Conservation (phyloP, 2,113 vertebrate genomes). For the Epinephelus fuscoguttatus region DNA sequence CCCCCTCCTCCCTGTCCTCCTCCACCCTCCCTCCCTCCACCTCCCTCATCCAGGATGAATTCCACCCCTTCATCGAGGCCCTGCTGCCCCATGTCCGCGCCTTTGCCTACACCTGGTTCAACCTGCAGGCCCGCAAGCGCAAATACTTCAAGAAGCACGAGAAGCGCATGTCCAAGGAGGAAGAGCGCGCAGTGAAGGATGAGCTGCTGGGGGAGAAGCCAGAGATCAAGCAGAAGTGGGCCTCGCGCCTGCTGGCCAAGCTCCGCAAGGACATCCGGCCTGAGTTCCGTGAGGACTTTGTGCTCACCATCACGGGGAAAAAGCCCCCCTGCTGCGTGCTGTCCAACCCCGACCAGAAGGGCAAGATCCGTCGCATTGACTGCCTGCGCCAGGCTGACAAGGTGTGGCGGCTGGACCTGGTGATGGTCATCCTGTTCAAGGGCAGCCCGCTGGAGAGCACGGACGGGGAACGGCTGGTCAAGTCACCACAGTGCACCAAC, state of each 20-base stretch:
- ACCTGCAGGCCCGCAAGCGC: constrained; percentile 98
- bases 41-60: constrained; percentile 92
- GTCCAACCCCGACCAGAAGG: constrained; percentile 99
- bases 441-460: constrained; percentile 99
- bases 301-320: constrained; percentile 96
- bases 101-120: constrained; percentile 98
- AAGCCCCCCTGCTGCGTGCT: constrained; percentile 97
- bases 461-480: constrained; percentile 96
- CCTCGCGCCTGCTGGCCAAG: constrained; percentile 97
- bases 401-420: constrained; percentile 99
- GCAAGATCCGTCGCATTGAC: constrained; percentile 98
- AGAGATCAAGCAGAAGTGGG: constrained; percentile 99
- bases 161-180: constrained; percentile 98
- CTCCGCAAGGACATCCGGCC: constrained; percentile 99
- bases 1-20: constrained; percentile 74
- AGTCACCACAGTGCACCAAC: constrained; percentile 98
- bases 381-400: constrained; percentile 98
- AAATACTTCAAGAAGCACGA: constrained; percentile 99
- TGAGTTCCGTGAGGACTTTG: constrained; percentile 98
- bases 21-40: constrained; percentile 64
- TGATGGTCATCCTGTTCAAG: constrained; percentile 99
- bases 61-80: constrained; percentile 98
- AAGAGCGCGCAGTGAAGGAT: constrained; percentile 97
- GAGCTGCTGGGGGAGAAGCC: constrained; percentile 96
- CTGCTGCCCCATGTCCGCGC: constrained; percentile 98